Percentiles rank a stretch among this genome's conserved stretches.
Evolutionary conservation across 2,797 vertebrate genomes (phyloP).

Genomic region (Poeciliopsis infans): DNA sequence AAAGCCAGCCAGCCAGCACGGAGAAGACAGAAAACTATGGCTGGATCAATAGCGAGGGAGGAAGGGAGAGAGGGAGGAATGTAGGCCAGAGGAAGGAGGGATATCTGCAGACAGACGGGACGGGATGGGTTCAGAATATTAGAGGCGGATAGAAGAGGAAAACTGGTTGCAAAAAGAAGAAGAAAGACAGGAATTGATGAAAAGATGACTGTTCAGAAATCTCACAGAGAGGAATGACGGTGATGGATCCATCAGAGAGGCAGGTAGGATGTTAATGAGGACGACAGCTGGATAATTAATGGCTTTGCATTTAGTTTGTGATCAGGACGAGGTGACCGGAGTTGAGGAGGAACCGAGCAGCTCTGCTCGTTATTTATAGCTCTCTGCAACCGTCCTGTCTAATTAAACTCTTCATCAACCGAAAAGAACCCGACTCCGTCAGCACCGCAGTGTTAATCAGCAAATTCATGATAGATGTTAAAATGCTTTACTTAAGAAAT

Average conservation of each 20-base stretch:
- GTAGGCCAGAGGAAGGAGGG: conserved; percentile 59
- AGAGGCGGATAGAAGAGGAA: conserved; percentile 31
- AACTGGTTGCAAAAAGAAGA: conserved; percentile 48
- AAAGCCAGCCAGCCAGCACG: conserved; percentile 85
- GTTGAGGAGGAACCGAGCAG: background rate
- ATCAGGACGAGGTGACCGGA: conserved; percentile 31
- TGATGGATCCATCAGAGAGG: conserved; percentile 36
- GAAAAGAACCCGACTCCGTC: background rate
- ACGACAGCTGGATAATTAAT: conserved; percentile 44
- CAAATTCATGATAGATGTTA: background rate
- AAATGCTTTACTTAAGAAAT: background rate
- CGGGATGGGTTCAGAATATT: conserved; percentile 47
- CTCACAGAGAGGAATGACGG: conserved; percentile 17
- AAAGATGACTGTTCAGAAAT: conserved; percentile 49
- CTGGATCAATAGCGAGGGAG: conserved; percentile 82
- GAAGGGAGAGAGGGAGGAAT: conserved; percentile 34
- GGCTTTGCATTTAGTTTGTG: conserved; percentile 41
- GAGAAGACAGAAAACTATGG: conserved; percentile 86
- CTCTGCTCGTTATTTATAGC: background rate
- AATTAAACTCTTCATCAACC: background rate
- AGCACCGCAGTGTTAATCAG: background rate
- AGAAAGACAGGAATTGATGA: conserved; percentile 14
- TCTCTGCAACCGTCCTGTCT: background rate
- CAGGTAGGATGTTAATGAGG: conserved; percentile 53
- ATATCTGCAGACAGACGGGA: conserved; percentile 56